Conservation (phyloP, 2,797 vertebrate species). For the Urocyon cinereoargenteus region DNA sequence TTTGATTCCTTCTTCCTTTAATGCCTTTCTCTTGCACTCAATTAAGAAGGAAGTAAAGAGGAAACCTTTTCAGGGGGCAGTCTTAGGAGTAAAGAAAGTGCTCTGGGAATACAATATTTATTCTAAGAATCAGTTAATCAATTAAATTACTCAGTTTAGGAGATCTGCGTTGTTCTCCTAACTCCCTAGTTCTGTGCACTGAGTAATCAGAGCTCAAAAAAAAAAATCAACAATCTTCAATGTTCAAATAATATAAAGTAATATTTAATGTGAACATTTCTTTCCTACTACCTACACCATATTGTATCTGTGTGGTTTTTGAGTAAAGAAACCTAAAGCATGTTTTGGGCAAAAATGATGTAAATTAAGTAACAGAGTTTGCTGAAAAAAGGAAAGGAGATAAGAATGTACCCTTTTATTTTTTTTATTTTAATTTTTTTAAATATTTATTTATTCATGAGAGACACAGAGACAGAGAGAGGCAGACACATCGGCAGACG, state of each 20-base stretch:
- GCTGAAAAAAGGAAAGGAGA: background rate
- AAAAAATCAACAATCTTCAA: background rate
- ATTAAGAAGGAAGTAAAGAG: background rate
- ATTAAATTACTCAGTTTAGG: background rate
- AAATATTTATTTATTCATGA: too few relatives aligned
- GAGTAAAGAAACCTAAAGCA: constrained; percentile 8
- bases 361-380: background rate
- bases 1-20: background rate
- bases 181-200: background rate
- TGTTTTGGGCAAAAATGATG: constrained; percentile 22
- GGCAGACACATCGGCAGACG: too few relatives aligned
- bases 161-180: background rate
- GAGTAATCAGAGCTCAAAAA: background rate
- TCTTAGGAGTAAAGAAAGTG: background rate
- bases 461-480: too few relatives aligned
- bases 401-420: background rate
- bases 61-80: background rate
- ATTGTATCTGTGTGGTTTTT: background rate
- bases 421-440: too few relatives aligned
- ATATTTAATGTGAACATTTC: background rate
- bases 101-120: background rate
- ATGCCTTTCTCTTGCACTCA: background rate
- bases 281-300: background rate
- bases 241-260: background rate
- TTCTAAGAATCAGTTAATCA: background rate